These are phyloP conservation scores for Upupa epops DNA, from an alignment of 2,113 vertebrate species.

Conservation along the genomic window DNA sequence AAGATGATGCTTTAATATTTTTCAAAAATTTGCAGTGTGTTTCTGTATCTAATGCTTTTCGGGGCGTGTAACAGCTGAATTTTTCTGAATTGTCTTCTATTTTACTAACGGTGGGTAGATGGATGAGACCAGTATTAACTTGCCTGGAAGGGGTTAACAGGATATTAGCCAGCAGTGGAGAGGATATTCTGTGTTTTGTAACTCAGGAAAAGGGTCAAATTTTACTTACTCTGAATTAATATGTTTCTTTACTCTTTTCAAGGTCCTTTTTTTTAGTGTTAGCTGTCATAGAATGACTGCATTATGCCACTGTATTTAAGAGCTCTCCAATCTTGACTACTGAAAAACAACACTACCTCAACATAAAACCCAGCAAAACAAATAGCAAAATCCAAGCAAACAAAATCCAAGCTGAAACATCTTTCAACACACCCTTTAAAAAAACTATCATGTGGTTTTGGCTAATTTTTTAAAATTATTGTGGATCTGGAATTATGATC, in stretches of 20 bases:
- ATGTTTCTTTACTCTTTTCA: background rate
- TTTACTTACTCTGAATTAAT: background rate
- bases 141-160: background rate
- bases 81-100: background rate
- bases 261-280: background rate
- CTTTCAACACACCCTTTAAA: background rate
- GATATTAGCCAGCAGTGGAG: background rate
- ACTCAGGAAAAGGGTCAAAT: background rate
- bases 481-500: background rate
- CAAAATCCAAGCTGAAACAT: accelerated
- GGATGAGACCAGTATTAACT: background rate
- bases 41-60: background rate
- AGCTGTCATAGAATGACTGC: background rate
- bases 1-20: background rate
- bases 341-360: background rate
- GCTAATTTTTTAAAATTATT: background rate
- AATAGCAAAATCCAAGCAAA: background rate
- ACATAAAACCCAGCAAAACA: background rate
- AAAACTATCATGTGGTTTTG: background rate
- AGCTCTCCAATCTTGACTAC: background rate
- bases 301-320: background rate
- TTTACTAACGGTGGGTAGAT: background rate
- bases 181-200: background rate
- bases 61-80: background rate
- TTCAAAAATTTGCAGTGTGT: background rate